Conservation (phyloP, 1,140 invertebrate genomes). For the Pogonognathellus flavescens region DNA sequence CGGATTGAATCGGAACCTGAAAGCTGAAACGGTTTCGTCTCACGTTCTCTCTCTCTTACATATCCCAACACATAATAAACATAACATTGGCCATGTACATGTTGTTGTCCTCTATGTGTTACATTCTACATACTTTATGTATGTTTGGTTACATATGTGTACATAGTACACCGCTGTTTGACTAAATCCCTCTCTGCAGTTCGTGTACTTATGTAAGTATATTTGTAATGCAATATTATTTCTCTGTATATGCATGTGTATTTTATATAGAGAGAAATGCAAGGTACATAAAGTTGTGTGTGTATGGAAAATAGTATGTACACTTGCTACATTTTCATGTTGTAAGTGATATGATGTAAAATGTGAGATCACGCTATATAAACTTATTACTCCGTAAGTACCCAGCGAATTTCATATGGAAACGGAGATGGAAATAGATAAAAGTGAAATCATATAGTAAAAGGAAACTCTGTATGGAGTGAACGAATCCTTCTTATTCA, state of each 20-base stretch:
- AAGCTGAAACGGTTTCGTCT: not conserved
- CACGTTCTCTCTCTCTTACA: conserved; percentile 2
- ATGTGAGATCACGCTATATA: not conserved
- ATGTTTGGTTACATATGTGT: not conserved
- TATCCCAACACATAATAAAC: conserved; percentile 10
- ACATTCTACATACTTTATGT: not conserved
- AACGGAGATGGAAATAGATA: not conserved
- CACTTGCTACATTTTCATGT: too few species aligned
- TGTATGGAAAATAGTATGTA: too few species aligned
- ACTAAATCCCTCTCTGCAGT: not conserved
- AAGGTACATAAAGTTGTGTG: too few species aligned
- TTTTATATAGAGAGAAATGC: too few species aligned
- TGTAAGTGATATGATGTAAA: too few species aligned
- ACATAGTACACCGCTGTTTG: too few species aligned
- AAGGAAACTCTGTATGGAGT: too few species aligned
- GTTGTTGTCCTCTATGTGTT: conserved; percentile 24
- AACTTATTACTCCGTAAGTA: not conserved
- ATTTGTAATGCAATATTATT: not conserved
- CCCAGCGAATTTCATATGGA: not conserved
- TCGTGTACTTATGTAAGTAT: not conserved
- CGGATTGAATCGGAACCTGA: not conserved
- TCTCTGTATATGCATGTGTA: too few species aligned
- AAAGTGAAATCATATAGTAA: too few species aligned
- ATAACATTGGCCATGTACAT: conserved; percentile 10
- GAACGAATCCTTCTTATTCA: too few species aligned